Evolutionary conservation across 2,888 invertebrate genomes (phyloP).

Genomic region (Teleiodes luculella): DNA sequence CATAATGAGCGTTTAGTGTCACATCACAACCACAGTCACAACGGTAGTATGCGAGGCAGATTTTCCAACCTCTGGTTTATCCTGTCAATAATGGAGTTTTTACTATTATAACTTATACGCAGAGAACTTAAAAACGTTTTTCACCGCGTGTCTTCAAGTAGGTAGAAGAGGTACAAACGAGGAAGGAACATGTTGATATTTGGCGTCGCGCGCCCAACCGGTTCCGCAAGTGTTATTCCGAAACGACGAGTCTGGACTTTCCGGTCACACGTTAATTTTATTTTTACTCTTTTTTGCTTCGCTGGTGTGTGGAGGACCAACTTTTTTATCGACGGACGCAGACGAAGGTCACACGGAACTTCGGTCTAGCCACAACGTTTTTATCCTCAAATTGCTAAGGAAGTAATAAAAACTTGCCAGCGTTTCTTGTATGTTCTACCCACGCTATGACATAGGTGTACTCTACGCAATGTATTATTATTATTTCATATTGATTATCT

Average conservation of each 20-base stretch:
- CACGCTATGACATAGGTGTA: not conserved
- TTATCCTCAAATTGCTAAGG: constrained; percentile 31
- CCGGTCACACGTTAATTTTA: constrained; percentile 53
- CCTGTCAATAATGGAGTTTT: not conserved
- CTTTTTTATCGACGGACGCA: constrained; percentile 59
- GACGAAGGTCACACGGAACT: constrained; percentile 66
- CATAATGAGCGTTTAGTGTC: no score
- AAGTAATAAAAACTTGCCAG: constrained; percentile 48
- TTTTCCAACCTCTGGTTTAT: no score
- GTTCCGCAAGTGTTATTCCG: constrained; percentile 76
- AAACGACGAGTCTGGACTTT: constrained; percentile 74
- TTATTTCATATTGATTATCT: no score
- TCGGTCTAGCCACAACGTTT: constrained; percentile 43
- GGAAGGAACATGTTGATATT: constrained; percentile 76
- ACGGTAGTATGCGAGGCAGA: no score
- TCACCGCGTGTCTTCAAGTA: not conserved
- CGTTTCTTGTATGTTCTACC: not conserved
- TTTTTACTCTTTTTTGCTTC: constrained; percentile 31
- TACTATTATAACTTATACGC: not conserved
- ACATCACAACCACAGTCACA: no score
- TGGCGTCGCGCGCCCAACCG: constrained; percentile 60
- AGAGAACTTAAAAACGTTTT: not conserved
- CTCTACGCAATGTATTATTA: not conserved
- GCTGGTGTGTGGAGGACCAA: constrained; percentile 44
- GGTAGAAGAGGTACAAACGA: constrained; percentile 32